Percentiles rank a stretch among this genome's conserved stretches.
phyloP scores from a whole-genome alignment of 2,888 invertebrate species.

The Carpatolechia fugitivella region DNA sequence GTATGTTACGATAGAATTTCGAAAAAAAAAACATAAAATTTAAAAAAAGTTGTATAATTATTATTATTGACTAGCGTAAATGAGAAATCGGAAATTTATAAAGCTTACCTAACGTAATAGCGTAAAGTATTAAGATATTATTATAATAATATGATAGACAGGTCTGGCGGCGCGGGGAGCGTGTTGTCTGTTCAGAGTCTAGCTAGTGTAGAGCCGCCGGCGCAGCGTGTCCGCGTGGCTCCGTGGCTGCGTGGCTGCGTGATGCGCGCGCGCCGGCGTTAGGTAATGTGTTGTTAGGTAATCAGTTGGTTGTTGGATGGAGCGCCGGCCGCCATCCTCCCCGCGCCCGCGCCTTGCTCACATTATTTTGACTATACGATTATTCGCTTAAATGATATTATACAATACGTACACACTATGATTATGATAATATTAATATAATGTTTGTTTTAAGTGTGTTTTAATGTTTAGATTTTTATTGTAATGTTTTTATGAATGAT shows the following conservation, averaged over 20 bases:
- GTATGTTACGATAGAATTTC: conserved; percentile 78
- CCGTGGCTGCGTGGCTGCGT: conserved; percentile 8
- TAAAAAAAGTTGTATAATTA: conserved; percentile 80
- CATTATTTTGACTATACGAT: conserved; percentile 78
- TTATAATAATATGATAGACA: conserved; percentile 69
- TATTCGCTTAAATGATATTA: conserved; percentile 79
- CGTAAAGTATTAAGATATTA: conserved; percentile 78
- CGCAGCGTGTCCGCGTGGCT: conserved; percentile 11
- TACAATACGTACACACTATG: conserved; percentile 77
- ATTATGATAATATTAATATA: conserved; percentile 79
- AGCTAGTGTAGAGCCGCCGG: conserved; percentile 32
- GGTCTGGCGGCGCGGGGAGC: conserved; percentile 64
- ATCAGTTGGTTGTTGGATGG: conserved; percentile 27
- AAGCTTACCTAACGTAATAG: conserved; percentile 79
- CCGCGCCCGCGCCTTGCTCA: conserved; percentile 70
- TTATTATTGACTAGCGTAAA: conserved; percentile 76
- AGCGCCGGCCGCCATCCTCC: conserved; percentile 37
- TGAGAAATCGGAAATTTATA: conserved; percentile 78
- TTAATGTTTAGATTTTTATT: conserved; percentile 80
- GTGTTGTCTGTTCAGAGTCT: conserved; percentile 48
- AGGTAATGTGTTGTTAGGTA: conserved; percentile 57
- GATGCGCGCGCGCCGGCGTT: conserved; percentile 29
- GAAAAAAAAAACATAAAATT: conserved; percentile 76
- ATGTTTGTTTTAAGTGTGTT: conserved; percentile 80
- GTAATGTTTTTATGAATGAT: conserved; percentile 80